A percentile compares a stretch with the other conserved stretches of the same genome.
Evolutionary conservation across 37 sponge, comb jelly and placozoan genomes (phyloP).

Genomic region (Axinella damicornis): DNA sequence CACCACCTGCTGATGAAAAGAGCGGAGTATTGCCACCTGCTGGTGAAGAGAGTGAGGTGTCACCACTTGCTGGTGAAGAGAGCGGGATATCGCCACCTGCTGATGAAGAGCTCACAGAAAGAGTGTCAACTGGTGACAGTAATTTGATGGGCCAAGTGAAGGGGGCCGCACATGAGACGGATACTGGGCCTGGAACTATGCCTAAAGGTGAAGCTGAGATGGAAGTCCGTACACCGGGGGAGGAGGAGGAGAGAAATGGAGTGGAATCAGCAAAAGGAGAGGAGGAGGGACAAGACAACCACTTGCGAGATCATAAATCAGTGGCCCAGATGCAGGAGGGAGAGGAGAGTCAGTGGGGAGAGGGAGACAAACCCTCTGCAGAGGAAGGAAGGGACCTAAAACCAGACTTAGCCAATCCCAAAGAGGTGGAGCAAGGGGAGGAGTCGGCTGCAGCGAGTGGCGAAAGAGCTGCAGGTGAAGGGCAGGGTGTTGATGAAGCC

Average conservation of each 20-base stretch:
- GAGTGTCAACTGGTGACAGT: too few species aligned
- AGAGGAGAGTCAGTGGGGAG: too few species aligned
- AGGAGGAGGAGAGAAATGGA: background rate
- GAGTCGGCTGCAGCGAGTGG: background rate
- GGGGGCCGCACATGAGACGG: too few species aligned
- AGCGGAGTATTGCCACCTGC: too few species aligned
- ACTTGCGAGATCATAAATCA: background rate
- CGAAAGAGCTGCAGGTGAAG: background rate
- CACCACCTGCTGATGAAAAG: too few species aligned
- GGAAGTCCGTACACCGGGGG: too few species aligned
- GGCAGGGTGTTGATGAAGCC: too few species aligned
- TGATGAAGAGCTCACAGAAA: background rate
- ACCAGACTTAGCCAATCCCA: background rate
- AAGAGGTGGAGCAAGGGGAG: background rate
- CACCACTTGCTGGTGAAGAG: too few species aligned
- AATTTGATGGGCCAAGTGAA: too few species aligned
- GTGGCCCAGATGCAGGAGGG: background rate
- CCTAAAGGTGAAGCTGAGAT: too few species aligned
- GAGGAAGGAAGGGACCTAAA: background rate
- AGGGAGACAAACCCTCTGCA: background rate
- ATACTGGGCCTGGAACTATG: too few species aligned
- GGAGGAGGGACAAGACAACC: background rate
- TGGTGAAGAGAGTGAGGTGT: too few species aligned
- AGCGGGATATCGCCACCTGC: background rate
- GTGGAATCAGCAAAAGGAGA: background rate